Base-by-base conservation (phyloP, 2,888 invertebrate genomes). In the Cantharis lateralis region DNA sequence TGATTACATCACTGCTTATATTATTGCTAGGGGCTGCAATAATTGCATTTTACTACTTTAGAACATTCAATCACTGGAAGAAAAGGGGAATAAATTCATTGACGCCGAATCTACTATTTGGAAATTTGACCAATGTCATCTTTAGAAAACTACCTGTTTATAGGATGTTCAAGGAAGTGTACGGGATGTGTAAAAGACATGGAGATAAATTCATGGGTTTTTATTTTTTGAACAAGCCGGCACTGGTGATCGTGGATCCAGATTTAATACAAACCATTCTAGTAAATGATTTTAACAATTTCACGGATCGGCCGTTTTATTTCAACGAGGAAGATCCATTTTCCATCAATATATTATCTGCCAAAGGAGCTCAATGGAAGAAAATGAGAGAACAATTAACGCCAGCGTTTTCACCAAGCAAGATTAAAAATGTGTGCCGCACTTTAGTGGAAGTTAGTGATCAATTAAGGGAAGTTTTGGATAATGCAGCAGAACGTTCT, bases 341-440 rank as follows among this genome's bases (percentile, higher is more conserved):
- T 24, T 86, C 85, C 0, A 85, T 85, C 82, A 85, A 85, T 62
- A 75, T 88, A 9, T 79, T 89, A 69, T 87, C 86, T 3, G 75
- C 89, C 26, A 87, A 86, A 24, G 89, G 89, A 62, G 86, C 87
- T 0, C 86, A 87, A 2, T 91, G 91, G 91, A 89, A 88, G 78
- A 87, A 86, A 62, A 82, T 90, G 10, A 85, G 91, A 16, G 82
- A 87, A 0, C 89, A 90, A 75, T 84, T 91, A 24, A 88, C 89
- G 0, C 90, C 91, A 0, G 89, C 89, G 0, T 88, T 91, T 80
- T 89, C 90, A 1, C 87, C 88, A 2, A 89, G 89, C 15, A 90
- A 90, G 81, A 85, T 91, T 78, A 90, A 88, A 80, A 85, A 84
- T 70, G 89, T 90, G 89, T 87, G 89, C 24, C 85, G 86, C 0